Evolutionary conservation across 2,888 invertebrate genomes (phyloP), one percentile per base, ranked within the genome.

Genomic region (Chironomus tentans): DNA sequence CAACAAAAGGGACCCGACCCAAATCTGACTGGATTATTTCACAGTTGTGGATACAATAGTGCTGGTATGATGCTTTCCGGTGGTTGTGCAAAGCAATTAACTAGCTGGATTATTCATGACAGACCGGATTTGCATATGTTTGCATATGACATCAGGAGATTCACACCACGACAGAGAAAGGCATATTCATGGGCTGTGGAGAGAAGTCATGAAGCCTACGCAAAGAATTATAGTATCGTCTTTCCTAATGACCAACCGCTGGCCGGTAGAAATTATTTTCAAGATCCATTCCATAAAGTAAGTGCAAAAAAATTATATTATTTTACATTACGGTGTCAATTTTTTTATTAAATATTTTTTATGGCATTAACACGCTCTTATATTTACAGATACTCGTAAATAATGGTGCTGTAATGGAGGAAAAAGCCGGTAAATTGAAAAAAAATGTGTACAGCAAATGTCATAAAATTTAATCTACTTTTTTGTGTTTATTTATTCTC

Each of bases 51-150:
- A 0, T 95, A 93, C 83, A 97, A 96, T 82, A 95, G 95, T 1
- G 90, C 93, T 0, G 96, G 96, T 0, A 93, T 97, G 91, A 94
- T 94, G 92, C 88, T 94, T 79, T 93, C 94, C 12, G 94, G 93
- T 7, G 96, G 96, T 0, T 92, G 92, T 79, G 93, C 91, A 0
- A 89, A 93, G 81, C 92, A 95, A 83, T 87, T 93, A 80, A 94
- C 95, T 0, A 87, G 90, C 76, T 97, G 95, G 96, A 89, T 96
- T 76, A 83, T 91, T 1, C 87, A 90, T 79, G 95, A 95, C 21
- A 88, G 93, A 77, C 96, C 96, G 0, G 88, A 90, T 76, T 86
- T 92, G 80, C 92, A 94, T 79, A 93, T 97, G 93, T 94, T 92
- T 81, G 87, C 88, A 21, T 95, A 92, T 82, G 95, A 96, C 82